Evolutionary conservation across 2,113 vertebrate genomes (phyloP).

Genomic region (Takifugu bimaculatus): DNA sequence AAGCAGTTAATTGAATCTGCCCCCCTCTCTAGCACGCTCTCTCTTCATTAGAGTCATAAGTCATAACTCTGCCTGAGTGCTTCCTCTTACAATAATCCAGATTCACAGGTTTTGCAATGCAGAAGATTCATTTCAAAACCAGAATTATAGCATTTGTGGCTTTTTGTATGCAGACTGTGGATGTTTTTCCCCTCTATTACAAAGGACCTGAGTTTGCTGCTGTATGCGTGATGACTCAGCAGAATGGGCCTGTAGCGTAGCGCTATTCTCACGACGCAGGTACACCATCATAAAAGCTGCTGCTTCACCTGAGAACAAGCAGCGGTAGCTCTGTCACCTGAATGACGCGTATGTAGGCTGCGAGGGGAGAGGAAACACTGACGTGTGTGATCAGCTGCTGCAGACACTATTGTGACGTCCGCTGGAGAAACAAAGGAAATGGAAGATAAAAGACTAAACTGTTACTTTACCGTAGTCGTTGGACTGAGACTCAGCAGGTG

Average conservation of each 20-base stretch:
- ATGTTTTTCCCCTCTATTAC: neutral
- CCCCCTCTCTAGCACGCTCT: slow-evolving; percentile 28
- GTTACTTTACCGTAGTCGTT: no score
- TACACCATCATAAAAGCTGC: slow-evolving; percentile 14
- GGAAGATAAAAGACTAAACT: no score
- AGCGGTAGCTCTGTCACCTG: neutral
- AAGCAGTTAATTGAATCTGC: slow-evolving; percentile 60
- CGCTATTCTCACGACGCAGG: slow-evolving; percentile 5
- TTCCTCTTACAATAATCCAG: slow-evolving; percentile 39
- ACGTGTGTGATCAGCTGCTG: neutral
- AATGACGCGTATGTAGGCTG: neutral
- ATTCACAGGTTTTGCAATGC: slow-evolving; percentile 28
- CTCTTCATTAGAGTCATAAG: slow-evolving; percentile 40
- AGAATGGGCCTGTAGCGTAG: slow-evolving; percentile 15
- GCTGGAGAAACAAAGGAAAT: slow-evolving; percentile 36
- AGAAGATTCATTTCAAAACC: slow-evolving; percentile 36
- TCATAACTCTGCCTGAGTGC: slow-evolving; percentile 41
- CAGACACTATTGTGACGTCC: slow-evolving; percentile 31
- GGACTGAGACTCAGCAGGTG: no score
- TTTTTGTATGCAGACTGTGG: slow-evolving; percentile 31
- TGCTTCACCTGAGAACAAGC: slow-evolving; percentile 1
- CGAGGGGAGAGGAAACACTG: neutral
- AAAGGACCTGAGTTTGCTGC: slow-evolving; percentile 20
- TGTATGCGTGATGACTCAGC: slow-evolving; percentile 29
- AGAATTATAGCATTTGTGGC: slow-evolving; percentile 34